phyloP scores from a whole-genome alignment of 64 coral and sea anemone genomes.

The Porites australiensis region DNA sequence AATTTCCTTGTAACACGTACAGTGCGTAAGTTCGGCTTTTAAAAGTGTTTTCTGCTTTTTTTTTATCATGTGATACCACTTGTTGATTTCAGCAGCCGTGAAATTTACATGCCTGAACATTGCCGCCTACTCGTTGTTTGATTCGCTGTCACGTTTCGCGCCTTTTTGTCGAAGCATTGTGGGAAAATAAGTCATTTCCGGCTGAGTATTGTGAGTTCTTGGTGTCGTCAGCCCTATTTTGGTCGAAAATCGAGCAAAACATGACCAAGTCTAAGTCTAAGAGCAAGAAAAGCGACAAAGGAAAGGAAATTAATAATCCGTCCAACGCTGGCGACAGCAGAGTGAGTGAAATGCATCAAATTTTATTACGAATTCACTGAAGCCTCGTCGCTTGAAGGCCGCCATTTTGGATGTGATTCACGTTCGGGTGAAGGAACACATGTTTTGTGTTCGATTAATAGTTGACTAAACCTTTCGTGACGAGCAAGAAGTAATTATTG shows the following conservation, averaged over 20 bases:
- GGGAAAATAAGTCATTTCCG: slow-evolving; percentile 48
- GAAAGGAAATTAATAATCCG: slow-evolving; percentile 57
- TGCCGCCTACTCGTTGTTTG: slow-evolving; percentile 3
- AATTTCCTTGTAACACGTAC: slow-evolving; percentile 16
- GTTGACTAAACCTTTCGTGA: slow-evolving; percentile 24
- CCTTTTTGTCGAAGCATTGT: slow-evolving; percentile 45
- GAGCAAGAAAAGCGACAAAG: slow-evolving; percentile 88
- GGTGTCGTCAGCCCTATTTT: slow-evolving; percentile 11
- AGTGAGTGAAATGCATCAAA: slow-evolving; percentile 44
- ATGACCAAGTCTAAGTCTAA: slow-evolving; percentile 97
- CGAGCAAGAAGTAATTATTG: slow-evolving; percentile 1
- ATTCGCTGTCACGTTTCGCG: slow-evolving; percentile 61
- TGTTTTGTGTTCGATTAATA: background rate
- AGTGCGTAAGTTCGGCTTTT: background rate
- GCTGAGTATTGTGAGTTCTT: background rate
- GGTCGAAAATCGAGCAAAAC: background rate
- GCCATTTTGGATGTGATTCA: slow-evolving; percentile 84
- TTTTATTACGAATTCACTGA: slow-evolving; percentile 16
- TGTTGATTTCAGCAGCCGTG: slow-evolving; percentile 20
- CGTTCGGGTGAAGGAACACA: background rate
- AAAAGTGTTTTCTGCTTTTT: background rate
- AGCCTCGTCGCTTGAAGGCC: slow-evolving; percentile 1
- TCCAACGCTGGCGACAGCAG: slow-evolving; percentile 55
- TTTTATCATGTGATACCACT: slow-evolving; percentile 3
- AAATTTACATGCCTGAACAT: slow-evolving; percentile 29